Evolutionary conservation across 2,888 invertebrate genomes (phyloP).

Genomic region (Megalurothrips usitatus): DNA sequence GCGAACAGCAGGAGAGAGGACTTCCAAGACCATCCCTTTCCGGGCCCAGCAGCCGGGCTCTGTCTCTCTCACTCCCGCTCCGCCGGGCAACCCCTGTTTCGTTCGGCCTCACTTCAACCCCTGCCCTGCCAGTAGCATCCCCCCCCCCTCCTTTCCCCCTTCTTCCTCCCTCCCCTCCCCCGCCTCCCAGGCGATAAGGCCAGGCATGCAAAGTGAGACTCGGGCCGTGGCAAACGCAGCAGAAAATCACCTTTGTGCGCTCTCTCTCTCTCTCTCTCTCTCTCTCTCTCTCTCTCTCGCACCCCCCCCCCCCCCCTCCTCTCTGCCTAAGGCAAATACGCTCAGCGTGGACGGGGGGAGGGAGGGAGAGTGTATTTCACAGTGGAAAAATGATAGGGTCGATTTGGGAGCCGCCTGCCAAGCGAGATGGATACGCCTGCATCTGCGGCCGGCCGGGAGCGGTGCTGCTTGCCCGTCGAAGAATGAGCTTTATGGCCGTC

Average conservation of each 20-base stretch:
- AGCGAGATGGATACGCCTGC: not conserved
- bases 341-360: too few species aligned
- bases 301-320: too few species aligned
- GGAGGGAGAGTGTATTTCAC: not conserved
- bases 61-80: too few species aligned
- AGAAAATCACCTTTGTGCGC: constrained; percentile 22
- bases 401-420: not conserved
- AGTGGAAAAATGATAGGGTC: not conserved
- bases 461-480: too few species aligned
- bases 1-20: not conserved
- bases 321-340: too few species aligned
- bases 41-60: too few species aligned
- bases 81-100: too few species aligned
- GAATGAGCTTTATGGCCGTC: too few species aligned
- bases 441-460: not conserved
- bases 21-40: not conserved
- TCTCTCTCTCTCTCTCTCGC: too few species aligned
- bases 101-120: too few species aligned
- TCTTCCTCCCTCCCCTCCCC: not conserved
- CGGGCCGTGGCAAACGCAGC: constrained; percentile 10
- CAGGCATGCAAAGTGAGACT: not conserved
- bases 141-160: not conserved
- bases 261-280: too few species aligned
- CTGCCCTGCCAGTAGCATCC: too few species aligned
- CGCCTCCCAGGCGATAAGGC: not conserved